Evolutionary conservation across 2,113 vertebrate genomes (phyloP).

Genomic region (Phasianus colchicus): DNA sequence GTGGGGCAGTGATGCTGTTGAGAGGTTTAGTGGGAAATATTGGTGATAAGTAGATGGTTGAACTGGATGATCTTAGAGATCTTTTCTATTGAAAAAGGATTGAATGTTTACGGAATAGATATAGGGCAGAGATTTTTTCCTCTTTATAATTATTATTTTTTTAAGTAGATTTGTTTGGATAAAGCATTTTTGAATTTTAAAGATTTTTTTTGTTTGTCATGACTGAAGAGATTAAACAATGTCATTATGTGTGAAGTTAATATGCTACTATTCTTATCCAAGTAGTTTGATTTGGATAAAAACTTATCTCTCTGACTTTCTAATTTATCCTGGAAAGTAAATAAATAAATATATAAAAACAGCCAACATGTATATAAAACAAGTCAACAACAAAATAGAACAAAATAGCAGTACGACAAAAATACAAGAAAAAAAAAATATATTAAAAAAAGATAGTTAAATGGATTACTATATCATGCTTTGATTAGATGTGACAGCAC

Average conservation of each 20-base stretch:
- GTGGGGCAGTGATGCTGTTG: not conserved
- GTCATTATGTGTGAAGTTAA: not conserved
- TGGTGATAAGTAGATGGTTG: too few relatives aligned
- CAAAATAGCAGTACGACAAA: not conserved
- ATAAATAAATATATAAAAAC: too few relatives aligned
- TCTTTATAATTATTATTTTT: not conserved
- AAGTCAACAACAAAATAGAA: too few relatives aligned
- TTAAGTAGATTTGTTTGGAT: not conserved
- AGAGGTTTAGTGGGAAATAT: too few relatives aligned
- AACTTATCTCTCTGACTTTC: not conserved
- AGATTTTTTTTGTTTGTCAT: not conserved
- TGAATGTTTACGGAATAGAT: not conserved
- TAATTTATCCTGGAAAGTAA: not conserved
- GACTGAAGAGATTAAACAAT: not conserved
- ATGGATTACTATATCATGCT: not conserved
- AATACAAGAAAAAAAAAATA: not conserved
- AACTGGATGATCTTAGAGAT: too few relatives aligned
- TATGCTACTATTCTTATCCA: not conserved
- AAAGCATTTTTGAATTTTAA: rapidly evolving
- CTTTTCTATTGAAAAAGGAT: not conserved
- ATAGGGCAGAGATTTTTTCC: not conserved
- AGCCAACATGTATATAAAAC: too few relatives aligned
- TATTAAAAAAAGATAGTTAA: not conserved
- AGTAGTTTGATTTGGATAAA: not conserved
- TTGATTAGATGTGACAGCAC: not conserved